These are phyloP conservation scores for Drosophila pseudotalamancana DNA, from an alignment of 2,888 invertebrate species.

Conservation along the genomic window DNA sequence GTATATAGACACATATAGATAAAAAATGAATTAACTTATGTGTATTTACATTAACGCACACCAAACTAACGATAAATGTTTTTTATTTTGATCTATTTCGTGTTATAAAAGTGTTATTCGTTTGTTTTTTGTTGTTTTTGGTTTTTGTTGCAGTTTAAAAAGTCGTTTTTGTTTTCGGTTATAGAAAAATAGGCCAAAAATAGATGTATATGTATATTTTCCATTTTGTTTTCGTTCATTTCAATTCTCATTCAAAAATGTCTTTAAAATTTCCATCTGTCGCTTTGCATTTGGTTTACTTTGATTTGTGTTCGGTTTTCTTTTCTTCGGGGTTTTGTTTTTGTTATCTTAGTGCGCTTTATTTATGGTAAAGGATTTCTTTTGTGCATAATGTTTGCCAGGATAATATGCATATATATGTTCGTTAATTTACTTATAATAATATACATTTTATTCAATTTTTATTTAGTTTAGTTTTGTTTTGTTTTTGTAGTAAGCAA, in stretches of 20 bases:
- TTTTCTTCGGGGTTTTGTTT: slow-evolving; percentile 7
- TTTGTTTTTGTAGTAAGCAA: slow-evolving; percentile 29
- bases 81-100: slow-evolving; percentile 19
- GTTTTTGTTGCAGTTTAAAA: slow-evolving; percentile 58
- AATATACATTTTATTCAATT: slow-evolving; percentile 25
- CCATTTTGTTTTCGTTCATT: slow-evolving; percentile 41
- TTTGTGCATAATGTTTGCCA: slow-evolving; percentile 57
- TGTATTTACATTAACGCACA: slow-evolving; percentile 55
- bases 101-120: slow-evolving; percentile 50
- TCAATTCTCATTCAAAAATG: slow-evolving; percentile 62
- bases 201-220: slow-evolving; percentile 73
- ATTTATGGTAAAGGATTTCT: slow-evolving; percentile 15
- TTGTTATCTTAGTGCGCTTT: slow-evolving; percentile 32
- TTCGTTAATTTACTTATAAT: slow-evolving; percentile 26
- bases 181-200: slow-evolving; percentile 82
- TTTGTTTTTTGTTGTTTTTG: slow-evolving; percentile 26
- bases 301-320: slow-evolving; percentile 45
- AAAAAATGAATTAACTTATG: slow-evolving; percentile 34
- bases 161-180: slow-evolving; percentile 53
- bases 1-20: not conserved
- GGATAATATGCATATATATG: slow-evolving; percentile 45
- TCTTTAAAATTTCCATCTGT: slow-evolving; percentile 62
- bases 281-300: slow-evolving; percentile 50
- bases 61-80: slow-evolving; percentile 32
- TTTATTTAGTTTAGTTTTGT: not conserved